Percentiles rank a stretch among this genome's conserved stretches.
These are phyloP conservation scores for Rhinophrynus dorsalis DNA, from an alignment of 2,797 vertebrate genomes.

Conservation along the genomic window DNA sequence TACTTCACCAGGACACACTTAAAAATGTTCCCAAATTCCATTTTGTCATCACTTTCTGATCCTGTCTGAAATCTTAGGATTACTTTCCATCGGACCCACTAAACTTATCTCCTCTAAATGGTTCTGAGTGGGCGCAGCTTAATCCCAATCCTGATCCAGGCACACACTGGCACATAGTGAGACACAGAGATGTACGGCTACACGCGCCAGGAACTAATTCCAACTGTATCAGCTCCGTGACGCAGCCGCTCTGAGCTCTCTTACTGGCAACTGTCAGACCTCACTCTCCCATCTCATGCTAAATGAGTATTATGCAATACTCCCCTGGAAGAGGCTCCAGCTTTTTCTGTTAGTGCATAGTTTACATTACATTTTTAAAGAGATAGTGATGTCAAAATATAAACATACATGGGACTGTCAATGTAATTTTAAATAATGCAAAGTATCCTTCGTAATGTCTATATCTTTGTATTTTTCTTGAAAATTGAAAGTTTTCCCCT, in stretches of 20 bases:
- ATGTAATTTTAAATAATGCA: too few species aligned
- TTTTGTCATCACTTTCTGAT: constrained; percentile 36
- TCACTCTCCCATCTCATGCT: neutral
- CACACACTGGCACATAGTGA: constrained; percentile 19
- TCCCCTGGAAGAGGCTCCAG: too few species aligned
- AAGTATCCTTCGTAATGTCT: too few species aligned
- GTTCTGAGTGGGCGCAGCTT: constrained; percentile 45
- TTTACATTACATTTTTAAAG: too few species aligned
- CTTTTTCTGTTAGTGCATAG: too few species aligned
- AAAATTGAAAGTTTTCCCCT: too few species aligned
- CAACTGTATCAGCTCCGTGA: constrained; percentile 21
- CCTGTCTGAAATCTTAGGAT: neutral
- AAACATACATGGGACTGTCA: too few species aligned
- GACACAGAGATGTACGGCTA: constrained; percentile 23
- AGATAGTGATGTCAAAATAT: too few species aligned
- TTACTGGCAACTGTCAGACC: neutral
- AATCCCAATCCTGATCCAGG: constrained; percentile 46
- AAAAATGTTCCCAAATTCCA: constrained; percentile 7
- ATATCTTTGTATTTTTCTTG: too few species aligned
- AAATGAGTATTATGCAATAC: too few species aligned
- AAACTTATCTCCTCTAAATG: constrained; percentile 50
- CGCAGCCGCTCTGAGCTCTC: neutral
- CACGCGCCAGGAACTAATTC: neutral
- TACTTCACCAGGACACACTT: neutral
- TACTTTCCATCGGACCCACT: neutral